These are phyloP conservation scores for Philopotamus ludificatus DNA, from an alignment of 1,140 invertebrate genomes.

Conservation along the genomic window DNA sequence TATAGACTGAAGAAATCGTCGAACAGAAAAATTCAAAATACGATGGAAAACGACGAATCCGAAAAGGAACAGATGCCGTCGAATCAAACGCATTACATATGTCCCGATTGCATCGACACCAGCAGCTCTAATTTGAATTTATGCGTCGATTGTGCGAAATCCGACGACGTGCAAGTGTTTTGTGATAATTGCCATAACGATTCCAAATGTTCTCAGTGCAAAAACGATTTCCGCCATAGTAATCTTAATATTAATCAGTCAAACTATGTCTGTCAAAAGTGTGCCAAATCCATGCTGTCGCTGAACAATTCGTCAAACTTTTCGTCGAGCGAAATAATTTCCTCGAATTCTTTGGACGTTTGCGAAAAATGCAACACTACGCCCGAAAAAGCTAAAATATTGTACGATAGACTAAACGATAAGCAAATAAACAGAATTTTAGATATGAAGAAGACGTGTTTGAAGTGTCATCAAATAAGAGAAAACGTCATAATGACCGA, in stretches of 20 bases:
- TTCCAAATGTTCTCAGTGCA: neutral
- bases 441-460: slow-evolving; percentile 51
- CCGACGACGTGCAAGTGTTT: neutral
- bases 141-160: neutral
- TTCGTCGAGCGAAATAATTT: neutral
- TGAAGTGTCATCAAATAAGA: slow-evolving; percentile 55
- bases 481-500: slow-evolving; percentile 52
- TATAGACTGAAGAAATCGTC: slow-evolving; percentile 55
- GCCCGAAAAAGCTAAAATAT: slow-evolving; percentile 24
- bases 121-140: neutral
- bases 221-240: no score
- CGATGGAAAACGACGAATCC: slow-evolving; percentile 15
- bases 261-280: neutral
- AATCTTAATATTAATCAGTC: no score
- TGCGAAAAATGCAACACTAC: slow-evolving; percentile 16
- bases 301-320: neutral
- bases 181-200: neutral
- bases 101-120: slow-evolving; percentile 4
- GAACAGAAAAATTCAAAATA: slow-evolving; percentile 28
- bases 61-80: slow-evolving; percentile 7
- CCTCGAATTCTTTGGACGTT: neutral
- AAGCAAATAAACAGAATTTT: slow-evolving; percentile 16
- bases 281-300: neutral
- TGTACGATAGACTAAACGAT: slow-evolving; percentile 27
- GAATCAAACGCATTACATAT: slow-evolving; percentile 3